Evolutionary conservation across 2,113 vertebrate species (phyloP), one percentile per base, ranked within the genome.

Genomic region (Phalacrocorax pelagicus): DNA sequence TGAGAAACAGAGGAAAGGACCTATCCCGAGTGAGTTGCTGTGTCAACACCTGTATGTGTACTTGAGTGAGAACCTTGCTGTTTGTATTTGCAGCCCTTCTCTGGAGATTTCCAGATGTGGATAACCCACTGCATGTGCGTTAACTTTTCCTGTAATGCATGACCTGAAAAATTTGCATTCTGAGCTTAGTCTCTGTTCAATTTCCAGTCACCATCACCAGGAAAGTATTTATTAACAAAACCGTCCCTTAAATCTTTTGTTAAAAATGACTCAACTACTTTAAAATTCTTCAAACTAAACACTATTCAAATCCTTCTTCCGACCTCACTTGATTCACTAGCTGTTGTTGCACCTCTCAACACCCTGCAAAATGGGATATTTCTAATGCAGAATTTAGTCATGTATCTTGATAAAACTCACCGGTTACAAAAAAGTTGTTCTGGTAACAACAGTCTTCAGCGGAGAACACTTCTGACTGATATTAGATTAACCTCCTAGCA

Each of bases 31-130:
- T 0, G 3, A 86, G 51, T 3, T 23, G 42, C 46, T 73, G 34
- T 34, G 51, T n/a, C 55, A 84, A 6, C 10, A 54, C 3, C 38
- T 2, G 2, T 16, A 57, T 0, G 1, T 5, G 18, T 19, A n/a
- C 38, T 6, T 7, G 18, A 81, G 36, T 18, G 22, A 81, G 29
- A 88, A 34, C 11, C 57, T 55, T 4, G 3, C 63, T 73, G 47
- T 9, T 10, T 47, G 5, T 5, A 62, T 27, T 19, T 71, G 21
- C 55, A 86, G 75, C 67, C 54, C 42, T 47, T 62, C 80, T 54
- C 63, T 46, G 27, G 36, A 42, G 21, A 59, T 52, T 65, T 80
- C 75, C 62, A 95, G 15, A 19, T 4, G 12, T 8, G 51, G 34
- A 77, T 21, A 89, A 69, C 30, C 11, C 27, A 69, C 22, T 2